Evolutionary conservation across 2,888 invertebrate species (phyloP).

Genomic region (Plemyria rubiginata): DNA sequence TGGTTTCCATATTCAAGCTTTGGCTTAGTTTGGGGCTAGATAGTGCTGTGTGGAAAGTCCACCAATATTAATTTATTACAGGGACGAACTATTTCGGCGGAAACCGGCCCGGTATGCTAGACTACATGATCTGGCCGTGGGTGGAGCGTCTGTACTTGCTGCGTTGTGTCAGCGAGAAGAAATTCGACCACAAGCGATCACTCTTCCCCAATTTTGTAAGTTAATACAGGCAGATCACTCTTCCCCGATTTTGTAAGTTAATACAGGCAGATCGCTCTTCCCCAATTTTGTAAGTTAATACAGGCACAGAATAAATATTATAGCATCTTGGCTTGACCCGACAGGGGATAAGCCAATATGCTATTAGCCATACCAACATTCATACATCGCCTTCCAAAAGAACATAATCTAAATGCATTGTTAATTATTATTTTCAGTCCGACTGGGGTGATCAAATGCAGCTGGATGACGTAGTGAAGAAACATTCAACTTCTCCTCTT

Average conservation of each 20-base stretch:
- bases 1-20: too few relatives aligned
- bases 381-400: too few relatives aligned
- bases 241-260: constrained; percentile 78
- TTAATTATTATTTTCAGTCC: constrained; percentile 60
- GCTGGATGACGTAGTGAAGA: constrained; percentile 72
- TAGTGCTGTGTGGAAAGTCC: too few relatives aligned
- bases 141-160: constrained; percentile 86
- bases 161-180: constrained; percentile 66
- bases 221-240: constrained; percentile 56
- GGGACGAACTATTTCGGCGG: constrained; percentile 76
- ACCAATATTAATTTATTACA: constrained; percentile 32
- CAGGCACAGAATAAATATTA: too few relatives aligned
- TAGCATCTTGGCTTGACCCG: too few relatives aligned
- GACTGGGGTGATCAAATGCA: constrained; percentile 82
- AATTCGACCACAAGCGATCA: constrained; percentile 67
- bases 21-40: too few relatives aligned
- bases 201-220: constrained; percentile 77
- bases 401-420: too few relatives aligned
- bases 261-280: constrained; percentile 61
- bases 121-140: constrained; percentile 97
- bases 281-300: constrained; percentile 78
- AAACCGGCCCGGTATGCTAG: constrained; percentile 87
- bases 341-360: too few relatives aligned
- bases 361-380: too few relatives aligned
- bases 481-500: constrained; percentile 64